phyloP scores from a whole-genome alignment of 1,140 invertebrate genomes.

The Elysia chlorotica region DNA sequence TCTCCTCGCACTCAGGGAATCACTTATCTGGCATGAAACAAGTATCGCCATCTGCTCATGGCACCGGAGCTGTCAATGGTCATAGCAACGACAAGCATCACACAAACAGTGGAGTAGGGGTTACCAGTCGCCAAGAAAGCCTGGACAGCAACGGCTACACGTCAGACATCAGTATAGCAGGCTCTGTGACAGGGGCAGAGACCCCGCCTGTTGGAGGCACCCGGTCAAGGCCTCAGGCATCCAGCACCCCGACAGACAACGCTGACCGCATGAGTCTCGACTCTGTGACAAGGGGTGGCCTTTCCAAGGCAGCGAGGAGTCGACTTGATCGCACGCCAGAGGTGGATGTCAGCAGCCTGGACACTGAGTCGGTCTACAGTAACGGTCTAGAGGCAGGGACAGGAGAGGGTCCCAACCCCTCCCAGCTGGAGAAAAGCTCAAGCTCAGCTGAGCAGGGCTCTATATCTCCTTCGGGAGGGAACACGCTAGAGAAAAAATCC shows the following conservation, averaged over 20 bases:
- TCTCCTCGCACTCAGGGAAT: slow-evolving; percentile 1
- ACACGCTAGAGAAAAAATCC: not conserved
- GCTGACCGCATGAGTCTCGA: not conserved
- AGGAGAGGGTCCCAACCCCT: not conserved
- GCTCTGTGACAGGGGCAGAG: too few species aligned
- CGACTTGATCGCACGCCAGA: not conserved
- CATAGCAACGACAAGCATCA: not conserved
- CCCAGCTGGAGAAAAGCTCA: too few species aligned
- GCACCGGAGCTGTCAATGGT: not conserved
- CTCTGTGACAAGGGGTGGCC: not conserved
- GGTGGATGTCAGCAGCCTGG: slow-evolving; percentile 1
- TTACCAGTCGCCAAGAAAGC: not conserved
- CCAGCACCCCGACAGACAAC: not conserved
- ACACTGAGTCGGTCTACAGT: slow-evolving; percentile 1
- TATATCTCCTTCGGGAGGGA: too few species aligned
- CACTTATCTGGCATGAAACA: too few species aligned
- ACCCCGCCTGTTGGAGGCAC: too few species aligned
- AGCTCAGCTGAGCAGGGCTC: too few species aligned
- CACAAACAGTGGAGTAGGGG: not conserved
- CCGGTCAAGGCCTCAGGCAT: too few species aligned
- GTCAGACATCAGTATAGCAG: too few species aligned
- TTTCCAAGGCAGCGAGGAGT: not conserved
- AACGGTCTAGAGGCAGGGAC: not conserved
- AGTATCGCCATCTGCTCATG: not conserved
- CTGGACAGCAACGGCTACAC: not conserved